Evolutionary conservation across 2,888 invertebrate species (phyloP).

Genomic region (Gasteruption jaculator): DNA sequence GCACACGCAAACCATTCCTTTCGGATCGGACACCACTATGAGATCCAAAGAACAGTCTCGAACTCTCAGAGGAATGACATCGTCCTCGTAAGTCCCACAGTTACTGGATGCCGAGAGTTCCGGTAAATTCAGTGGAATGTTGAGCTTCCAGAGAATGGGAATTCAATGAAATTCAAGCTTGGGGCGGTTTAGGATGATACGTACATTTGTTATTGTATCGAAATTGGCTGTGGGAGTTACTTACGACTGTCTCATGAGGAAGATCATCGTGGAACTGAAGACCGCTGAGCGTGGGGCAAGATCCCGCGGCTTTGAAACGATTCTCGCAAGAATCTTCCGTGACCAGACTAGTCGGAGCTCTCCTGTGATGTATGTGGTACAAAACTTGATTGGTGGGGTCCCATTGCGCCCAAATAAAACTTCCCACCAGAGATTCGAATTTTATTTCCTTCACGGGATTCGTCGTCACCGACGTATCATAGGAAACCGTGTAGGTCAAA

Average conservation of each 20-base stretch:
- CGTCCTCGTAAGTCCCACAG: constrained; percentile 74
- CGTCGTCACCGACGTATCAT: constrained; percentile 25
- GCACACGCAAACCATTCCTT: constrained; percentile 72
- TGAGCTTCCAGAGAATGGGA: constrained; percentile 59
- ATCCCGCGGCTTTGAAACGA: constrained; percentile 50
- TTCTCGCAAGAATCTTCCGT: constrained; percentile 61
- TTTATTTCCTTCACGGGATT: constrained; percentile 36
- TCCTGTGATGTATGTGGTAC: constrained; percentile 78
- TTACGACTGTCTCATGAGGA: constrained; percentile 82
- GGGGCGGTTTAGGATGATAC: too few relatives aligned
- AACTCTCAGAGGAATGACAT: constrained; percentile 72
- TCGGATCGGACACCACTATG: constrained; percentile 70
- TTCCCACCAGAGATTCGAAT: constrained; percentile 58
- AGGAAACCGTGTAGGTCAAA: constrained; percentile 36
- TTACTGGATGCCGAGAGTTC: constrained; percentile 61
- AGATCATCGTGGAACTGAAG: constrained; percentile 82
- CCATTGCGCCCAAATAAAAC: constrained; percentile 86
- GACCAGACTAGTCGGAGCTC: constrained; percentile 64
- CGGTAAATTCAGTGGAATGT: constrained; percentile 79
- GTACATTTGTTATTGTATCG: background rate
- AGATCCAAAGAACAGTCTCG: constrained; percentile 80
- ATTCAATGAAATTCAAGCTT: constrained; percentile 1
- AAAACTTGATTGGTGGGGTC: constrained; percentile 73
- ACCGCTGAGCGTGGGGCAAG: constrained; percentile 72
- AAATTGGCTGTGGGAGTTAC: constrained; percentile 39